A percentile compares a stretch with the other conserved stretches of the same genome.
Evolutionary conservation across 2,888 invertebrate species (phyloP).

Genomic region (Balanococcus diminutus): DNA sequence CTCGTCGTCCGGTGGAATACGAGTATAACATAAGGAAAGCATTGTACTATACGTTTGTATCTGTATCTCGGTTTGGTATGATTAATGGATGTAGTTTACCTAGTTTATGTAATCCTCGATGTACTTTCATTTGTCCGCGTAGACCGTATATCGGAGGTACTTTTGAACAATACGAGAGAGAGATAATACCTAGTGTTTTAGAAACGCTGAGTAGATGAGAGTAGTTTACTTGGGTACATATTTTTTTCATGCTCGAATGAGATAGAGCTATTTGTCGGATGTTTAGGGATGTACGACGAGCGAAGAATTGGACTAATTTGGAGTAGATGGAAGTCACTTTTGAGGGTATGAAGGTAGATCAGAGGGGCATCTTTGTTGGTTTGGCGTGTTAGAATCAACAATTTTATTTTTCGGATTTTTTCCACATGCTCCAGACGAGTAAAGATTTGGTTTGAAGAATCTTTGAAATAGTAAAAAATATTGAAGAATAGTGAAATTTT

Average conservation of each 20-base stretch:
- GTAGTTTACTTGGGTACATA: neutral
- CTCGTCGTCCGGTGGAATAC: neutral
- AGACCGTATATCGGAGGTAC: too few species aligned
- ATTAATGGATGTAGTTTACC: neutral
- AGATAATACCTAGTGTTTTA: neutral
- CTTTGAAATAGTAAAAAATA: too few species aligned
- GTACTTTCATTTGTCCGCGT: neutral
- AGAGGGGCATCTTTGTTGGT: too few species aligned
- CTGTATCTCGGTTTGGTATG: neutral
- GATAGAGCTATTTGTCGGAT: neutral
- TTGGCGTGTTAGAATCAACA: too few species aligned
- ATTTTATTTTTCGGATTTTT: too few species aligned
- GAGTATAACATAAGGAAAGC: neutral
- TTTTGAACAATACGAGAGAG: neutral
- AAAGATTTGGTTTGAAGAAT: too few species aligned
- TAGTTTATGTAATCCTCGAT: neutral
- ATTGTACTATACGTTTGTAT: too few species aligned
- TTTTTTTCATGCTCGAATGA: neutral
- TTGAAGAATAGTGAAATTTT: too few species aligned
- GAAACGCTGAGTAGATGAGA: neutral
- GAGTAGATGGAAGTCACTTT: neutral
- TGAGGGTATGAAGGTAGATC: too few species aligned
- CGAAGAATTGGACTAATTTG: neutral
- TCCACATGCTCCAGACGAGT: too few species aligned
- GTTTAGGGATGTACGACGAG: neutral